phyloP scores from a whole-genome alignment of 2,797 vertebrate species.

The Rhinoraja longicauda region DNA sequence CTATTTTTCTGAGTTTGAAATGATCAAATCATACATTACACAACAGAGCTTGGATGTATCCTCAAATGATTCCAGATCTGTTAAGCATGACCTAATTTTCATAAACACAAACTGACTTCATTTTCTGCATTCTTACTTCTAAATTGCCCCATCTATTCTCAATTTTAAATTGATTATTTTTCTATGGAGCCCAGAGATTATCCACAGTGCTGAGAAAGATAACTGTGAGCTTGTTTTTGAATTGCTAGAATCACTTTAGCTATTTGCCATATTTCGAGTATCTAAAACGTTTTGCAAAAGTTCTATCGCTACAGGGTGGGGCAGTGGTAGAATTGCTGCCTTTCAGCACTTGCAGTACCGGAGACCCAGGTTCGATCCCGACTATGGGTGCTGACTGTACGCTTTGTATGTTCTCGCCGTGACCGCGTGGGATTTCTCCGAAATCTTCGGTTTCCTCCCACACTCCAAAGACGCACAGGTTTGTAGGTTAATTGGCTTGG shows the following conservation, averaged over 20 bases:
- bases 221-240: background rate
- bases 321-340: no score
- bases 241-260: background rate
- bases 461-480: no score
- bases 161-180: constrained; percentile 5
- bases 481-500: no score
- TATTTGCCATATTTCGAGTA: background rate
- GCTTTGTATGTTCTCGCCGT: no score
- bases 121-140: background rate
- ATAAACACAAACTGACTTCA: background rate
- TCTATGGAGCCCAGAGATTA: background rate
- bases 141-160: background rate
- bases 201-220: background rate
- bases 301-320: no score
- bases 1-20: background rate
- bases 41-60: background rate
- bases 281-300: background rate
- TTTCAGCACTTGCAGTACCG: no score
- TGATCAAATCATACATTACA: background rate
- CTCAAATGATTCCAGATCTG: background rate
- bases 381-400: no score
- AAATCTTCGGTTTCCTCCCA: no score
- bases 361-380: no score
- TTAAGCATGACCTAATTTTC: background rate
- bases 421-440: no score